Percentiles rank a stretch among this genome's conserved stretches.
Evolutionary conservation across 2,888 invertebrate species (phyloP).

Genomic region (Temnothorax rugatulus): DNA sequence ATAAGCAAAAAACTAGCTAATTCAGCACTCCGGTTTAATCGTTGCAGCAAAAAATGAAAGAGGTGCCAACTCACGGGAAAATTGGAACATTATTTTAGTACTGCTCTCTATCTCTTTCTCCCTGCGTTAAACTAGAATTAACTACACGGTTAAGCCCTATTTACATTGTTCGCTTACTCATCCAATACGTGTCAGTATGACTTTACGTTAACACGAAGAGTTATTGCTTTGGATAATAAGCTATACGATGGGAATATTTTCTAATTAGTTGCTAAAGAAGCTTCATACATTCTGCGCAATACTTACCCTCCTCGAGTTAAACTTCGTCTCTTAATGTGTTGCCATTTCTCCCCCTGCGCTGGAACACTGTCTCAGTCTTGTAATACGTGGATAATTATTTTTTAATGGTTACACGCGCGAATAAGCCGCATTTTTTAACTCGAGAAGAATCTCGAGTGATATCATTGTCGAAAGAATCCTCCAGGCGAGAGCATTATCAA

Average conservation of each 20-base stretch:
- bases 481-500: conserved; percentile 25
- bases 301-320: conserved; percentile 33
- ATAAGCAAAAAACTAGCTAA: background rate
- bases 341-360: background rate
- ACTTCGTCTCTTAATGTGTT: conserved; percentile 6
- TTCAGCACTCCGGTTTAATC: background rate
- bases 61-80: background rate
- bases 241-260: background rate
- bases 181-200: conserved; percentile 29
- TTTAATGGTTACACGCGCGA: background rate
- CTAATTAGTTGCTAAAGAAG: background rate
- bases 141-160: conserved; percentile 9
- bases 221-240: conserved; percentile 17
- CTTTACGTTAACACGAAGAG: conserved; percentile 12
- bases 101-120: background rate
- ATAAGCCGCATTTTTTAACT: conserved; percentile 10
- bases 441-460: background rate
- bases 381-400: conserved; percentile 18
- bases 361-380: conserved; percentile 28
- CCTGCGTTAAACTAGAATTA: conserved; percentile 23
- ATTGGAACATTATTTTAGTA: conserved; percentile 8
- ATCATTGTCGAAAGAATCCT: conserved; percentile 8
- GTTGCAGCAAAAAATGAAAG: background rate
- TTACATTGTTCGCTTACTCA: conserved; percentile 16
- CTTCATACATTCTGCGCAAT: background rate